These are phyloP conservation scores for Acanthornis magna DNA, from an alignment of 2,797 vertebrate species.

Conservation along the genomic window DNA sequence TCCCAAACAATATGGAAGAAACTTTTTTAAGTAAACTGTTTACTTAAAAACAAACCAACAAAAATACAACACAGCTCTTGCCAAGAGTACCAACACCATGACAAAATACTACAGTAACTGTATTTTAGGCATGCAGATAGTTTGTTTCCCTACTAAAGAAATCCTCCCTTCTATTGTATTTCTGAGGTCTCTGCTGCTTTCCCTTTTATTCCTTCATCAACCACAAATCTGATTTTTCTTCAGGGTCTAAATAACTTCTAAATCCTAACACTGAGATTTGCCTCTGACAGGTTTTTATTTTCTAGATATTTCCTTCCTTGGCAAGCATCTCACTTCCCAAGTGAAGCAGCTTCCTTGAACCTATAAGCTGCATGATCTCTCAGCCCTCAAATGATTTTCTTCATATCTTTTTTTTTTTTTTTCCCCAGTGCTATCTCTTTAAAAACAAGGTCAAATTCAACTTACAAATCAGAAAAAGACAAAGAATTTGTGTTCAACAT, in stretches of 20 bases:
- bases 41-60: background rate
- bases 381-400: background rate
- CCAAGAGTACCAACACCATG: background rate
- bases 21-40: background rate
- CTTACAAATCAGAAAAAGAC: background rate
- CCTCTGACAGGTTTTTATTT: background rate
- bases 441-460: background rate
- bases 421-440: background rate
- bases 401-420: background rate
- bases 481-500: background rate
- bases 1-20: background rate
- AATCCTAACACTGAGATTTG: background rate
- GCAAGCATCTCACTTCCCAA: background rate
- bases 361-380: background rate
- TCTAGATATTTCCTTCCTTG: background rate
- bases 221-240: background rate
- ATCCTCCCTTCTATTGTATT: background rate
- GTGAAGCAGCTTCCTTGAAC: background rate
- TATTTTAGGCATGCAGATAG: background rate
- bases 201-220: background rate
- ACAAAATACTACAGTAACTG: background rate
- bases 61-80: accelerated
- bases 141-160: background rate
- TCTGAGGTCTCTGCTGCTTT: background rate
- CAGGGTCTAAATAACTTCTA: background rate